Evolutionary conservation across 1,140 invertebrate species (phyloP).

Genomic region (Melipona quadrifasciata): DNA sequence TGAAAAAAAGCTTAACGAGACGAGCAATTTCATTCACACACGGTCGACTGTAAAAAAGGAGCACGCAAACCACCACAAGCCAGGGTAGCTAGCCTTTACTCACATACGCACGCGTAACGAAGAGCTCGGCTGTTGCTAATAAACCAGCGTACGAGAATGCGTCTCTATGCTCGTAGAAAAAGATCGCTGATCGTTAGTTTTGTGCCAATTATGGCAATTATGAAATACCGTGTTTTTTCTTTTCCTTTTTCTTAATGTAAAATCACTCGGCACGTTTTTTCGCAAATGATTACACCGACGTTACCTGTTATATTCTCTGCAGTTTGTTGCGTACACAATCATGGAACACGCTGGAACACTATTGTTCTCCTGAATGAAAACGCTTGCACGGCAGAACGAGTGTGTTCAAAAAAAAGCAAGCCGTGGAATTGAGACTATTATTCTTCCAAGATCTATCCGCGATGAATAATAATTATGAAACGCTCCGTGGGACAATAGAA

Average conservation of each 20-base stretch:
- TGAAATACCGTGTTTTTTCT: constrained; percentile 40
- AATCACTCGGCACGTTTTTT: constrained; percentile 49
- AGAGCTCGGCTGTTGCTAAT: constrained; percentile 19
- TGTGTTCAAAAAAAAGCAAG: constrained; percentile 26
- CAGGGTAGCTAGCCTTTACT: constrained; percentile 1
- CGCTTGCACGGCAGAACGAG: constrained; percentile 15
- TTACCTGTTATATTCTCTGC: constrained; percentile 34
- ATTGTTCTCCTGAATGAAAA: constrained; percentile 56
- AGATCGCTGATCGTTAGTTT: constrained; percentile 59
- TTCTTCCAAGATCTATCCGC: constrained; percentile 28
- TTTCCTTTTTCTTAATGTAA: constrained; percentile 49
- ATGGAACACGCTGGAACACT: constrained; percentile 7
- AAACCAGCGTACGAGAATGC: constrained; percentile 9
- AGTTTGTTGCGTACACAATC: not conserved
- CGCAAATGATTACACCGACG: constrained; percentile 18
- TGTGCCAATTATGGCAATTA: constrained; percentile 67
- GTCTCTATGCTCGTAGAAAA: not conserved
- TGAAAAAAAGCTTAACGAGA: constrained; percentile 26
- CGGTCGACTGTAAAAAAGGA: constrained; percentile 23
- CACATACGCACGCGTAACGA: not conserved
- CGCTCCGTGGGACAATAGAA: constrained; percentile 29
- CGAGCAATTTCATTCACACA: constrained; percentile 23
- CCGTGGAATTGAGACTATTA: constrained; percentile 48
- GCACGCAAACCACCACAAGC: not conserved
- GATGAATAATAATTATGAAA: constrained; percentile 47